phyloP scores from a whole-genome alignment of 2,888 invertebrate species.

The Nudaria mundana region DNA sequence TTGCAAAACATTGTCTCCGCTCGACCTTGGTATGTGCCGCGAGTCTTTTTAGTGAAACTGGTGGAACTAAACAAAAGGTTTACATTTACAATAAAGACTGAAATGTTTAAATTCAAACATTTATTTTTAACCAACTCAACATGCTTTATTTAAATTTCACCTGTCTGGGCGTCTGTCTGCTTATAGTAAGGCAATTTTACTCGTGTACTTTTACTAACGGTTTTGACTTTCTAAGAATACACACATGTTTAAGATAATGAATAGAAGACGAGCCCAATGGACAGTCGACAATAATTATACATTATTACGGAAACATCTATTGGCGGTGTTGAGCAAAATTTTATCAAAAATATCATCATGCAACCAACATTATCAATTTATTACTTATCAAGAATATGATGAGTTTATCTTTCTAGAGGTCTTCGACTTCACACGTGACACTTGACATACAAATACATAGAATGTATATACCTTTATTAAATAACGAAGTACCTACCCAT shows the following conservation, averaged over 20 bases:
- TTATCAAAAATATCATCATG: neutral
- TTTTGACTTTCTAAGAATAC: no score
- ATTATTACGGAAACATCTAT: no score
- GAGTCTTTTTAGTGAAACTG: constrained; percentile 15
- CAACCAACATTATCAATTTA: constrained; percentile 10
- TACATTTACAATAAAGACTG: no score
- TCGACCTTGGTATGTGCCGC: constrained; percentile 50
- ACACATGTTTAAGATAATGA: no score
- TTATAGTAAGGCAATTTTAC: no score
- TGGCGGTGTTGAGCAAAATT: neutral
- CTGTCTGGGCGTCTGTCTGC: no score
- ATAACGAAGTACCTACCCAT: no score
- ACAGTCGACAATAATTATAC: no score
- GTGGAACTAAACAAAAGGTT: constrained; percentile 35
- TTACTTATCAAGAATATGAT: constrained; percentile 22
- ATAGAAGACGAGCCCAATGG: no score
- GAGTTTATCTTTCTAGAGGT: neutral
- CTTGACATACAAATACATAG: neutral
- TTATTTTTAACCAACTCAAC: neutral
- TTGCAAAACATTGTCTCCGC: constrained; percentile 59
- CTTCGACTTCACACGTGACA: constrained; percentile 2
- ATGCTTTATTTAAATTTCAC: neutral
- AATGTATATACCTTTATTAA: neutral
- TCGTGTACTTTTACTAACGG: no score
- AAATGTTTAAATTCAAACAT: no score